A percentile compares a stretch with the other conserved stretches of the same genome.
These are phyloP conservation scores for Chamaea fasciata DNA, from an alignment of 2,113 vertebrate genomes.

Conservation along the genomic window DNA sequence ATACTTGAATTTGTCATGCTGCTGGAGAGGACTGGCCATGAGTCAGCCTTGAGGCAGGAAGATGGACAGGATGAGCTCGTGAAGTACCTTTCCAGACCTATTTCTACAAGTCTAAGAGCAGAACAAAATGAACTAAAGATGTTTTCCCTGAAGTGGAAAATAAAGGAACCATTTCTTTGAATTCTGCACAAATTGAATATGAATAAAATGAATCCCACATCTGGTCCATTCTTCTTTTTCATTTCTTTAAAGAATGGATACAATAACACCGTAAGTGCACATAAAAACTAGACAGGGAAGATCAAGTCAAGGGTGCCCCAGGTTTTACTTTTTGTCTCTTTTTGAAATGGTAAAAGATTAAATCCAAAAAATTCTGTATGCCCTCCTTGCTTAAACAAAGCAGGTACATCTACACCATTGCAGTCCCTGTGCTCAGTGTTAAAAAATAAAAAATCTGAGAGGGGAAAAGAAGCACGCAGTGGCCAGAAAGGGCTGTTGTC, in stretches of 20 bases:
- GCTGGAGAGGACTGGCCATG: background rate
- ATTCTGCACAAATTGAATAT: background rate
- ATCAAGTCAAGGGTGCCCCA: background rate
- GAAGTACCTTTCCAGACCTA: conserved; percentile 43
- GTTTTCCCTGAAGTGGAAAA: conserved; percentile 50
- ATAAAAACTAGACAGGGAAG: background rate
- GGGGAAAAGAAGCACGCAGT: background rate
- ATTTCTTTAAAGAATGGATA: conserved; percentile 34
- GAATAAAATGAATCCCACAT: conserved; percentile 30
- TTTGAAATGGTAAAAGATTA: background rate
- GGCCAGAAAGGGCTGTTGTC: background rate
- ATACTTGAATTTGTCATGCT: background rate
- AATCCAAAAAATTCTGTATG: background rate
- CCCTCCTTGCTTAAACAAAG: background rate
- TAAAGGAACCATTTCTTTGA: conserved; percentile 41
- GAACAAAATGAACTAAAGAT: conserved; percentile 52
- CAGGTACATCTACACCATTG: background rate
- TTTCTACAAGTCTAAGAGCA: conserved; percentile 34
- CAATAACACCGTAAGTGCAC: background rate
- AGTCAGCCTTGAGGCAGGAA: conserved; percentile 35
- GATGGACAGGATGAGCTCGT: conserved; percentile 24
- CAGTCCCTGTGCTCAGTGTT: background rate
- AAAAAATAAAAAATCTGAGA: background rate
- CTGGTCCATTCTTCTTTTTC: conserved; percentile 17
- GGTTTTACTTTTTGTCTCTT: background rate